Evolutionary conservation across 2,113 vertebrate species (phyloP).

Genomic region (Macquaria australasica): DNA sequence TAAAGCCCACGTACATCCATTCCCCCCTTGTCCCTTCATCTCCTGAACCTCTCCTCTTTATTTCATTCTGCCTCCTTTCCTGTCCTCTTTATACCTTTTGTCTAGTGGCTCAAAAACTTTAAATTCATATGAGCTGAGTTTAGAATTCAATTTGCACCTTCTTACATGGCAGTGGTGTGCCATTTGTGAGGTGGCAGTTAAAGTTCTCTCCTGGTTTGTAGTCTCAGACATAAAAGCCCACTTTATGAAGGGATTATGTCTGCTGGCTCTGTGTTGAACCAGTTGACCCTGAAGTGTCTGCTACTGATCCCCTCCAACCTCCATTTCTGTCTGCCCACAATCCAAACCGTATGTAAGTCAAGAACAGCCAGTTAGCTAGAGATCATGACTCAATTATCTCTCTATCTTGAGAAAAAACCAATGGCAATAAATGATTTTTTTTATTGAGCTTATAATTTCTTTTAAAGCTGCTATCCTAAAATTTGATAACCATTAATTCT

Average conservation of each 20-base stretch:
- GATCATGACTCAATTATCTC: conserved; percentile 13
- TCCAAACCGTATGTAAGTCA: background rate
- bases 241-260: conserved; percentile 43
- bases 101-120: conserved; percentile 15
- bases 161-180: background rate
- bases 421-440: background rate
- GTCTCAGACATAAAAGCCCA: conserved; percentile 29
- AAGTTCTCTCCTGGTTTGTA: conserved; percentile 20
- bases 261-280: conserved; percentile 9
- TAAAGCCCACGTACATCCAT: background rate
- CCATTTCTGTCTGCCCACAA: conserved; percentile 15
- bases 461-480: background rate
- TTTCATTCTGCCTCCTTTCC: background rate
- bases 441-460: background rate
- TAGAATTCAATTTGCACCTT: conserved; percentile 27
- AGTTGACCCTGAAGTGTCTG: conserved; percentile 33
- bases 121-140: conserved; percentile 3
- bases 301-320: background rate
- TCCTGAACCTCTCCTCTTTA: conserved; percentile 58
- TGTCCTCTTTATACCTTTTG: conserved; percentile 10
- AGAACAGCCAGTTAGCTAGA: background rate
- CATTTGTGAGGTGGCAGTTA: conserved; percentile 19
- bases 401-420: background rate
- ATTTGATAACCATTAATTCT: background rate
- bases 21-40: conserved; percentile 48